Evolutionary conservation across 2,888 invertebrate species (phyloP).

Genomic region (Antheraea yamamai): DNA sequence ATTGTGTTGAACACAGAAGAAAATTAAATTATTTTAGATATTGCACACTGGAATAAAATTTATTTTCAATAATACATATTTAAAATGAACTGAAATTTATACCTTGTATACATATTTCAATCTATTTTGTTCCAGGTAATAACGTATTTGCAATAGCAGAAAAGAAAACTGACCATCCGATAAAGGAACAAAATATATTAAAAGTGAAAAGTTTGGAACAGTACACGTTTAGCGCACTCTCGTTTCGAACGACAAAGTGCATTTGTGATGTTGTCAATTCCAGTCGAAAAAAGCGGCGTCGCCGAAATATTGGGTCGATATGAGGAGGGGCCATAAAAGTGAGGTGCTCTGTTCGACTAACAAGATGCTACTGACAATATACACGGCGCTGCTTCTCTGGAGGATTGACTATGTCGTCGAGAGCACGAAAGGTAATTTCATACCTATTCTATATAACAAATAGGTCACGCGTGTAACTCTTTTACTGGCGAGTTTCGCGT

Average conservation of each 20-base stretch:
- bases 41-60: background rate
- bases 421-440: slow-evolving; percentile 71
- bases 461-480: slow-evolving; percentile 14
- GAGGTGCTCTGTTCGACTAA: slow-evolving; percentile 54
- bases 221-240: slow-evolving; percentile 46
- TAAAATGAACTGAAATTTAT: background rate
- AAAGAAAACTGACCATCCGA: slow-evolving; percentile 5
- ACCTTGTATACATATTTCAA: slow-evolving; percentile 2
- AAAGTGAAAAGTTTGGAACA: slow-evolving; percentile 41
- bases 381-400: slow-evolving; percentile 69
- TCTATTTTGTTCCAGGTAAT: slow-evolving; percentile 51
- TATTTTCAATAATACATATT: background rate
- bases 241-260: slow-evolving; percentile 55
- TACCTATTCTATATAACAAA: slow-evolving; percentile 15
- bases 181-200: slow-evolving; percentile 34
- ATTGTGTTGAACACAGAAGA: background rate
- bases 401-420: slow-evolving; percentile 73
- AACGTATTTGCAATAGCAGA: slow-evolving; percentile 21
- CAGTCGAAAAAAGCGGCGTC: slow-evolving; percentile 58
- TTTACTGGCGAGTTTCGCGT: slow-evolving; percentile 5
- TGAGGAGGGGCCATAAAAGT: slow-evolving; percentile 68
- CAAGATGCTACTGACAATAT: slow-evolving; percentile 73
- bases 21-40: no score
- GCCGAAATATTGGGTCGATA: slow-evolving; percentile 64
- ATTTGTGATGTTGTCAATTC: slow-evolving; percentile 68